Evolutionary conservation across 2,888 invertebrate genomes (phyloP), one percentile per base, ranked within the genome.

Genomic region (Timandra comae): DNA sequence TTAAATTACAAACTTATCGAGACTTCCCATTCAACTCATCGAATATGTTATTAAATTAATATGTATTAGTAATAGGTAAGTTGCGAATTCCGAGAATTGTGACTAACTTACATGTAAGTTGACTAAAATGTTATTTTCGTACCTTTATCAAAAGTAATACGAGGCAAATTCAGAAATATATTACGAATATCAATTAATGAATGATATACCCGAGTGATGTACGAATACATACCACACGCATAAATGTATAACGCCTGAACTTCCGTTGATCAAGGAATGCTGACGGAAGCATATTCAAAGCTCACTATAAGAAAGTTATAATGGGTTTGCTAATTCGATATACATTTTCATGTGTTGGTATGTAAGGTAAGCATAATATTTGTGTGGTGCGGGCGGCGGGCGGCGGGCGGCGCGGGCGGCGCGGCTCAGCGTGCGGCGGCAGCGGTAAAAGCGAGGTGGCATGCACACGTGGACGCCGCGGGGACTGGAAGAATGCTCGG

Each of bases 401-500:
- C 23, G 22, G 21, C 33, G 30, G 65, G 70, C 55, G 9, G 22
- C 22, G n/a, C 65, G 60, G 65, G 70, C 69, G 54, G 68, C 65
- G 67, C 24, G 35, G 16, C 64, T 69, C 69, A 53, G 68, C 65
- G 67, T 9, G 35, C 19, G 19, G 23, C 33, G 33, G 66, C 71
- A 55, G 69, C 71, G 73, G 75, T 75, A 76, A 75, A 76, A 75
- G 74, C 71, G 64, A 70, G 71, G 65, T 68, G 61, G 63, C 52
- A 57, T 56, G 67, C 72, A 74, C 79, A 77, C 80, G 79, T 77
- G 79, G 65, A 62, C 63, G 54, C 24, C 10, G 56, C 65, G 68
- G 66, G 62, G 68, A 63, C 74, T 75, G 53, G 65, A 78, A 72
- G 81, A 80, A 85, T 84, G 79, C 59, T 56, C 49, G 80, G 85